These are phyloP conservation scores for Hedychridium roseum DNA, from an alignment of 2,888 invertebrate species.

Conservation along the genomic window DNA sequence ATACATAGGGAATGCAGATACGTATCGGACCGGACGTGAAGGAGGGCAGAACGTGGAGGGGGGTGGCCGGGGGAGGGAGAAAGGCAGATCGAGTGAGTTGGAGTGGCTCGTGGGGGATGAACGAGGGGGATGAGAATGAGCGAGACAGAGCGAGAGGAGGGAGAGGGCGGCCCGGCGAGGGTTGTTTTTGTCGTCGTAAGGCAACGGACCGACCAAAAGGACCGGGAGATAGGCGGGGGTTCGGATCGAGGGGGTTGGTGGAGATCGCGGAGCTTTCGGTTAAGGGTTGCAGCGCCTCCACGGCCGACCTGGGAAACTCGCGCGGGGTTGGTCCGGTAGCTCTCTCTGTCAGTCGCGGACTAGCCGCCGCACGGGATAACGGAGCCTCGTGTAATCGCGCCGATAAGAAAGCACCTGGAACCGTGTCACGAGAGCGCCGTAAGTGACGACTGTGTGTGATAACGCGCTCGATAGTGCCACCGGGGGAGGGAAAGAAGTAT, in stretches of 20 bases:
- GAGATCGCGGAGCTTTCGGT: conserved; percentile 31
- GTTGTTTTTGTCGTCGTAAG: conserved; percentile 35
- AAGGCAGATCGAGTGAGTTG: conserved; percentile 11
- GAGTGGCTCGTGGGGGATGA: too few relatives aligned
- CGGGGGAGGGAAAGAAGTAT: too few relatives aligned
- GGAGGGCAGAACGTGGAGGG: neutral
- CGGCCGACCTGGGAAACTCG: conserved; percentile 51
- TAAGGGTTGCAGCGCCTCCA: conserved; percentile 44
- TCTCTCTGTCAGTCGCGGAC: conserved; percentile 57
- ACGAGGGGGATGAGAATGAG: conserved; percentile 9
- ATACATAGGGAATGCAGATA: conserved; percentile 32
- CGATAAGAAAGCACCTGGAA: neutral
- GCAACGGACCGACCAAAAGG: conserved; percentile 29
- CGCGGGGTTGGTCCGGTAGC: conserved; percentile 51
- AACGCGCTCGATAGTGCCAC: too few relatives aligned
- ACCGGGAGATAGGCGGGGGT: conserved; percentile 4
- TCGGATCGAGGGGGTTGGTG: neutral
- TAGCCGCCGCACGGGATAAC: conserved; percentile 50
- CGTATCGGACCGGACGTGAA: conserved; percentile 20
- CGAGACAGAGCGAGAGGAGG: conserved; percentile 1
- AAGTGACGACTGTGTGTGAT: too few relatives aligned
- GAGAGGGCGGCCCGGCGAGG: neutral
- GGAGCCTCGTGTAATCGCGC: conserved; percentile 31
- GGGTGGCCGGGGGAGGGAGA: neutral
- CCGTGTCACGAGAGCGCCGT: too few relatives aligned